Percentiles rank a stretch among this genome's conserved stretches.
Evolutionary conservation across 2,113 vertebrate species (phyloP).

Genomic region (Gadus chalcogrammus): DNA sequence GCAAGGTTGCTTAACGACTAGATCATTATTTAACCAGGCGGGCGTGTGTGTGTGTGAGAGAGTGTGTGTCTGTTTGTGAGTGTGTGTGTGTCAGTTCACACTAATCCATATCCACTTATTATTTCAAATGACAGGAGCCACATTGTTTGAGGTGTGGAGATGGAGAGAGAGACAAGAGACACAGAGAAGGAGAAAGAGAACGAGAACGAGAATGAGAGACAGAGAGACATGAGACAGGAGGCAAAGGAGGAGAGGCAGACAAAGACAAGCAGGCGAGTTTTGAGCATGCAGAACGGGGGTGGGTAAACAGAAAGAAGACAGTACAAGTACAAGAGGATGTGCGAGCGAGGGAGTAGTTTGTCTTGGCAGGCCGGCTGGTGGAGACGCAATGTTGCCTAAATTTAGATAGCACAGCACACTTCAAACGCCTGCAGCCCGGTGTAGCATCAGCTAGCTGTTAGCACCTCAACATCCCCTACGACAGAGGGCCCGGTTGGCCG

Average conservation of each 20-base stretch:
- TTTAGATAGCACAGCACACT: neutral
- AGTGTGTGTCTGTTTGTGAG: too few species aligned
- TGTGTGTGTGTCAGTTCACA: too few species aligned
- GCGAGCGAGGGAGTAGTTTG: neutral
- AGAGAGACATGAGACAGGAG: neutral
- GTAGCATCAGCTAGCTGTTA: neutral
- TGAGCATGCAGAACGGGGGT: neutral
- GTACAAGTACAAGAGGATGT: neutral
- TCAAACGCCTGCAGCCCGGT: neutral
- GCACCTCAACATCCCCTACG: neutral
- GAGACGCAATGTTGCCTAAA: neutral
- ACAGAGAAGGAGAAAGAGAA: conserved; percentile 25
- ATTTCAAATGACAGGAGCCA: conserved; percentile 54
- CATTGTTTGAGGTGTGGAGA: neutral
- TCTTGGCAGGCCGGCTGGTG: neutral
- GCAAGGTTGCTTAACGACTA: too few species aligned
- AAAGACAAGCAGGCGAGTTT: neutral
- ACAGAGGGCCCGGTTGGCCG: neutral
- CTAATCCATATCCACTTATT: conserved; percentile 30
- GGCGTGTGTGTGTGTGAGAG: too few species aligned
- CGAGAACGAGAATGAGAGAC: conserved; percentile 11
- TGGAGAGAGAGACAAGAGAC: too few species aligned
- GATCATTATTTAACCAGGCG: too few species aligned
- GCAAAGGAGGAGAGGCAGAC: neutral
- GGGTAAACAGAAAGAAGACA: conserved; percentile 9